Conservation (phyloP, 2,797 vertebrate species). For the Hyperoplus immaculatus region DNA sequence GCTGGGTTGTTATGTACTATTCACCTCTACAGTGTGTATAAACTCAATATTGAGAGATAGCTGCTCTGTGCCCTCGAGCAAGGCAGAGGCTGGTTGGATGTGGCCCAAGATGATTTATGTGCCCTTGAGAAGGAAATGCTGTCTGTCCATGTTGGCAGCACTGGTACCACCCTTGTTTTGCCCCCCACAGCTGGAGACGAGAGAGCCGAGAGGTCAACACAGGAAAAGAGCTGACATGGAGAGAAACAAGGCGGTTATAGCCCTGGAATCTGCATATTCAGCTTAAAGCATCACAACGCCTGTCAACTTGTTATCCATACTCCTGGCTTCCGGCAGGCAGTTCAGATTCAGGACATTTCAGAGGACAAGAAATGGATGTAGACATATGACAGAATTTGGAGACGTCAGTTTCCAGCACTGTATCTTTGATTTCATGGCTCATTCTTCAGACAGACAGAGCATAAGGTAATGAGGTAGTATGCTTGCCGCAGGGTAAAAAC, state of each 20-base stretch:
- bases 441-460: not conserved
- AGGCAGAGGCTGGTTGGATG: constrained; percentile 35
- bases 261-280: constrained; percentile 67
- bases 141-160: constrained; percentile 61
- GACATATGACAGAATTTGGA: constrained; percentile 30
- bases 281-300: constrained; percentile 61
- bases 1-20: constrained; percentile 18
- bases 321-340: constrained; percentile 52
- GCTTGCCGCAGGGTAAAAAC: constrained; percentile 9
- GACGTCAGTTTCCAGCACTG: constrained; percentile 28
- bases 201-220: constrained; percentile 67
- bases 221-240: constrained; percentile 72
- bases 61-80: constrained; percentile 46
- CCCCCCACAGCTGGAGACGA: constrained; percentile 63
- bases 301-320: constrained; percentile 59
- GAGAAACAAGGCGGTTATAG: constrained; percentile 65
- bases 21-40: constrained; percentile 14
- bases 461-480: constrained; percentile 10
- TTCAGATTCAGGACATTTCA: constrained; percentile 54
- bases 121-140: constrained; percentile 65
- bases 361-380: constrained; percentile 30
- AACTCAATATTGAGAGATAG: constrained; percentile 44
- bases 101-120: constrained; percentile 53
- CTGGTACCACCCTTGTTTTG: constrained; percentile 62
- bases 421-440: constrained; percentile 18